Percentiles rank a stretch among this genome's conserved stretches.
phyloP scores from a whole-genome alignment of 2,888 invertebrate species.

The Tetragonisca angustula region DNA sequence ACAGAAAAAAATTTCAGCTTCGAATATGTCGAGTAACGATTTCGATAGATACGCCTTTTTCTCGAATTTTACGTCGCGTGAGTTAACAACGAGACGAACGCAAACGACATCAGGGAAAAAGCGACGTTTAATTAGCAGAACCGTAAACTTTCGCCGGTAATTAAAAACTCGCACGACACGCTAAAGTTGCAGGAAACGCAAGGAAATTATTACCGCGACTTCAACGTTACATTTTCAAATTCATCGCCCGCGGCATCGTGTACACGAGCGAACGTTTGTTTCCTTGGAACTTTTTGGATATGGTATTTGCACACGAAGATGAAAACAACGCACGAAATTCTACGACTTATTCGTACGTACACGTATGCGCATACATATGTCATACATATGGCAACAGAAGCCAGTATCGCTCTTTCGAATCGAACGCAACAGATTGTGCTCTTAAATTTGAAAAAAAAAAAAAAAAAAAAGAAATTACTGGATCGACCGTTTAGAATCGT shows the following conservation, averaged over 20 bases:
- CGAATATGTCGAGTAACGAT: too few relatives aligned
- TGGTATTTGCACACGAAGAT: slow-evolving; percentile 73
- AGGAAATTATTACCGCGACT: background rate
- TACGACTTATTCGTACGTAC: slow-evolving; percentile 33
- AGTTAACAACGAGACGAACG: background rate
- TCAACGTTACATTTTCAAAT: slow-evolving; percentile 7
- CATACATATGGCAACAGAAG: background rate
- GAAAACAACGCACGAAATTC: slow-evolving; percentile 64
- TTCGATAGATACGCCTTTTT: too few relatives aligned
- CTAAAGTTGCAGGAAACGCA: background rate
- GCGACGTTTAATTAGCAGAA: slow-evolving; percentile 21
- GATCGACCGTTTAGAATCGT: background rate
- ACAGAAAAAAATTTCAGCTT: too few relatives aligned
- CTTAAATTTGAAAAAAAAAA: background rate
- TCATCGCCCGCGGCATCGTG: slow-evolving; percentile 14
- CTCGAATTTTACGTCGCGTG: slow-evolving; percentile 5
- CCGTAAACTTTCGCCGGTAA: background rate
- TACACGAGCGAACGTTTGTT: slow-evolving; percentile 17
- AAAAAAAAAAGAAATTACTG: background rate
- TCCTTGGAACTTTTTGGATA: slow-evolving; percentile 55
- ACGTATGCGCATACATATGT: background rate
- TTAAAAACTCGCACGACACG: slow-evolving; percentile 9
- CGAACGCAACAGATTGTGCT: slow-evolving; percentile 19
- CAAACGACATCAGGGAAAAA: background rate
- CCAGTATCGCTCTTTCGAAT: slow-evolving; percentile 41